Base-by-base conservation (phyloP, 1,140 invertebrate genomes). In the Caenorhabditis latens region DNA sequence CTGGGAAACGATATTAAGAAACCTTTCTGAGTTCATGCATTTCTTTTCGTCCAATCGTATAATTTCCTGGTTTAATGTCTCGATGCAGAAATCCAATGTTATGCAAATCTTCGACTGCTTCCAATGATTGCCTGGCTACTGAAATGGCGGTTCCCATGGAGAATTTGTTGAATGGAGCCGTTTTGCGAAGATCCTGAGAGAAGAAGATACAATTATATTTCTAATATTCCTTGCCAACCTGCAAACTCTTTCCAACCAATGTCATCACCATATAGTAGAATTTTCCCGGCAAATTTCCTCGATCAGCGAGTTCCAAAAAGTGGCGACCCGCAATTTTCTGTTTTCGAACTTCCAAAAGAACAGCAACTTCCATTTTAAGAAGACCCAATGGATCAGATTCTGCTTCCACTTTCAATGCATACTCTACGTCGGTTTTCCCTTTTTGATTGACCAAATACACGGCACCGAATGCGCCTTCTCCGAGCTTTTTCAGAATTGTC, bases 291-390 rank as follows among this genome's bases (percentile, higher is more conserved):
- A 55, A n/a, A 19, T 65, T 83, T 61, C 87, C 87, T n/a, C 86
- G 71, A 57, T 84, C 87, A 43, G 67, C 63, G 7, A 88, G 19
- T 19, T 85, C 84, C 48, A 82, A 57, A 65, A 88, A 88, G 55
- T 88, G 87, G 19, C 87, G 86, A 50, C 57, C 79, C 21, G n/a
- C 53, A 46, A 87, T 58, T 57, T 84, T 84, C 4, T 63, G 82
- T 53, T 89, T 89, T 40, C 65, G 67, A 40, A 90, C 57, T 46
- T 90, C 90, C 19, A 58, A 84, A 42, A 90, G 85, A 9, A 91
- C 90, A 48, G 88, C 86, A 32, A 90, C 90, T 83, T 90, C 90
- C 90, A 90, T 90, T 75, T 91, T 90, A 11, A 90, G 85, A 14
- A 90, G 58, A 43, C 90, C 88, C 50, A 87, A 86, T 16, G 86